Evolutionary conservation across 2,797 vertebrate species (phyloP), one percentile per base, ranked within the genome.

Genomic region (Pteronotus mesoamericanus): DNA sequence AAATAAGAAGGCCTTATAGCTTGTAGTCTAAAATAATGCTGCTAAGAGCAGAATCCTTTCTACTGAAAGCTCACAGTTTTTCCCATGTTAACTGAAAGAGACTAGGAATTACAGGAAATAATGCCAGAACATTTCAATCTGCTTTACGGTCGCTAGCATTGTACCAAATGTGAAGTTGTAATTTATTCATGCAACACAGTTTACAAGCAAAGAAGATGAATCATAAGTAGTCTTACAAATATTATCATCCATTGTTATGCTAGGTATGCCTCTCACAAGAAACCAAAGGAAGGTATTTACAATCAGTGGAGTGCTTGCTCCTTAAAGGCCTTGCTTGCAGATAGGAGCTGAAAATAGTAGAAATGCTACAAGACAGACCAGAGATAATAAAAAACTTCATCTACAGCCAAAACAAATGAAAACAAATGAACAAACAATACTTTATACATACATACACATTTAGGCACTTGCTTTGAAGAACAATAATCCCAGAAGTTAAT

Each of bases 51-150:
- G 42, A 90, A 77, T 80, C 10, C 11, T 89, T 97, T 91, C 34
- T 64, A 78, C 55, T 32, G 34, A 92, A 85, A 94, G 26, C 12
- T 92, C 24, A 84, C 39, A 90, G 68, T 88, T 96, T 96, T 91
- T 88, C n/a, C 34, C 85, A 4, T 74, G 69, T 79, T 86, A 88
- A 91, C 53, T 34, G 46, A 89, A 95, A 72, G 74, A 84, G 19
- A 88, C 0, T 26, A 19, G n/a, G 71, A 92, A 95, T 92, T 75
- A 51, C 8, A 94, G 51, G 32, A 69, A 93, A 85, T 75, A 11
- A n/a, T 78, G 55, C 42, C 72, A 91, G 39, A 92, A 91, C 72
- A 82, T 88, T 95, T 97, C 82, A 94, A 90, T 88, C 69, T 93
- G 51, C 26, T 5, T 64, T 85, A 87, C 0, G 78, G n/a, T 55